Conservation (phyloP, 2,888 invertebrate species). For the Plagodis dolabraria region DNA sequence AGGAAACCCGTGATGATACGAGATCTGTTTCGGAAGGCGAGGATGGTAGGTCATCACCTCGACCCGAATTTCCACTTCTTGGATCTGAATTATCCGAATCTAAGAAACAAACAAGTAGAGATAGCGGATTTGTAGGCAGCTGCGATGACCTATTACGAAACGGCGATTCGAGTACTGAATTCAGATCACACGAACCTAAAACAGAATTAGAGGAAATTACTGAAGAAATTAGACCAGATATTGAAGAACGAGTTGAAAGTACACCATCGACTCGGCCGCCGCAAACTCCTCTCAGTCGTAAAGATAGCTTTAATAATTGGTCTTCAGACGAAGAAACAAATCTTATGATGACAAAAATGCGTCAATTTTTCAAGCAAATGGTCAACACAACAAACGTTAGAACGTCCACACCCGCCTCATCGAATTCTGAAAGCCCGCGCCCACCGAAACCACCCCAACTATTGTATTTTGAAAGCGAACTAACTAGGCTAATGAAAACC, state of each 20-base stretch:
- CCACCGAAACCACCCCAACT: constrained; percentile 93
- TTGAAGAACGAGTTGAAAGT: constrained; percentile 76
- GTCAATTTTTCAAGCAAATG: constrained; percentile 96
- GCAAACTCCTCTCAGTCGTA: constrained; percentile 88
- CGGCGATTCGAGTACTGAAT: constrained; percentile 81
- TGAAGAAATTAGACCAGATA: constrained; percentile 85
- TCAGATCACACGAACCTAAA: constrained; percentile 81
- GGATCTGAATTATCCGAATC: constrained; percentile 86
- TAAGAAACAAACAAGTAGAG: constrained; percentile 92
- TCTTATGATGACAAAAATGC: constrained; percentile 97
- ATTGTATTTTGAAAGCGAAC: constrained; percentile 94
- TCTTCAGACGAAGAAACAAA: constrained; percentile 97
- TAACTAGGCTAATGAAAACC: constrained; percentile 96
- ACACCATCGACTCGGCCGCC: constrained; percentile 82
- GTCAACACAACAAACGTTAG: constrained; percentile 87
- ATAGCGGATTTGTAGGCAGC: constrained; percentile 95
- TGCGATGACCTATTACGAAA: constrained; percentile 93
- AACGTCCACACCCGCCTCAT: constrained; percentile 82
- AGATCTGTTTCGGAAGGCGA: constrained; percentile 87
- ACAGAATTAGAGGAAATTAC: constrained; percentile 84
- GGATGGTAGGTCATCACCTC: constrained; percentile 88
- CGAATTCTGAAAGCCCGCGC: constrained; percentile 85
- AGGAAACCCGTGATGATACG: constrained; percentile 85
- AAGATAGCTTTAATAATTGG: constrained; percentile 97
- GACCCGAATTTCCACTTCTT: constrained; percentile 86